Percentiles rank a stretch among this genome's conserved stretches.
Conservation (phyloP, 1,140 invertebrate genomes). For the Phymorhynchus buccinoides region DNA sequence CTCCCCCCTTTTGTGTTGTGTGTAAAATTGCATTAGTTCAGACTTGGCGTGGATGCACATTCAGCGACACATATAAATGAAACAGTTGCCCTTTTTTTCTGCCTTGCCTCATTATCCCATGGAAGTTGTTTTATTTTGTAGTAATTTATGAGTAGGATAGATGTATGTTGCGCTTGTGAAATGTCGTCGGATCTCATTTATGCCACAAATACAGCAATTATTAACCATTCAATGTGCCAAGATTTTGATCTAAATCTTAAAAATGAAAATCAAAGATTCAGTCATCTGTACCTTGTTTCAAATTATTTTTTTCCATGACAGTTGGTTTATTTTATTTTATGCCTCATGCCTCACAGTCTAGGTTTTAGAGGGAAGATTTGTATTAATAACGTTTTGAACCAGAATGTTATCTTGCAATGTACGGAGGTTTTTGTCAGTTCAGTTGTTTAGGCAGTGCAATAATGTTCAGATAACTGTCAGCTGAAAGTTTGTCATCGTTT, state of each 20-base stretch:
- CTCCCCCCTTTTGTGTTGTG: background rate
- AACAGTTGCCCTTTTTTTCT: background rate
- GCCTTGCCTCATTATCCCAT: background rate
- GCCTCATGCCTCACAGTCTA: background rate
- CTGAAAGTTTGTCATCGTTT: background rate
- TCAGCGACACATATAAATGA: background rate
- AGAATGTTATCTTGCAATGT: too few species aligned
- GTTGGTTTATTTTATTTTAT: background rate
- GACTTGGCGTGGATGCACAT: background rate
- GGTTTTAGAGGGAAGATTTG: background rate
- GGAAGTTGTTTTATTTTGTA: background rate
- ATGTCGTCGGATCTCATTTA: background rate
- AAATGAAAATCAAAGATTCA: background rate
- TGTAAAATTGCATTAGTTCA: background rate
- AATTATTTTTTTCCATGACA: background rate
- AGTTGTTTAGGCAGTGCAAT: background rate
- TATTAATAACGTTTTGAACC: background rate
- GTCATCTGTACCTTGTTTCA: background rate
- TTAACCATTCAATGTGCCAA: background rate
- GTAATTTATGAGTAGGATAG: background rate
- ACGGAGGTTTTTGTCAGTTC: too few species aligned
- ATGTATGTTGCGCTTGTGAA: background rate
- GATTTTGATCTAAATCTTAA: background rate
- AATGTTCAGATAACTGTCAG: background rate
- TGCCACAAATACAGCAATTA: background rate